These are phyloP conservation scores for Podarcis muralis DNA, from an alignment of 2,113 vertebrate genomes.

Conservation along the genomic window DNA sequence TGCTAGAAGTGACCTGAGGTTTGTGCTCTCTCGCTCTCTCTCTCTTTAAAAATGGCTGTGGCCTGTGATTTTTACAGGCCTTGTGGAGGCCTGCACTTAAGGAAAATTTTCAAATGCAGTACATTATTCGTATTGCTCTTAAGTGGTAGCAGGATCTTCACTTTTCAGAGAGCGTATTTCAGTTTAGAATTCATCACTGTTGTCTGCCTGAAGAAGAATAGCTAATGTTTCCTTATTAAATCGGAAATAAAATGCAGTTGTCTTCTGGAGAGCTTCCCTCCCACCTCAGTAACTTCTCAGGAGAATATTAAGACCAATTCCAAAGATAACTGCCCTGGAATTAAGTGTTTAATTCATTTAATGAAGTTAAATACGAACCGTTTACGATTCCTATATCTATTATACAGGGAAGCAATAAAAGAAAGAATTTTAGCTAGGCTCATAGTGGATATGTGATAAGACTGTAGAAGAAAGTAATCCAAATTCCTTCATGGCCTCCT, in stretches of 20 bases:
- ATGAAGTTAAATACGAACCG: too few species aligned
- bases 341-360: neutral
- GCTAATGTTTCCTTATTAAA: conserved; percentile 46
- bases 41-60: neutral
- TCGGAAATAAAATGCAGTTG: neutral
- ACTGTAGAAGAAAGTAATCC: conserved; percentile 42
- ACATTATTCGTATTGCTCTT: conserved; percentile 30
- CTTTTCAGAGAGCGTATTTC: conserved; percentile 45
- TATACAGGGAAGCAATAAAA: conserved; percentile 55
- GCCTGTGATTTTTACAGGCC: conserved; percentile 59
- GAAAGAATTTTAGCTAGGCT: conserved; percentile 53
- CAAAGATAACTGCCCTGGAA: conserved; percentile 51
- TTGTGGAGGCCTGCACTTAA: conserved; percentile 57
- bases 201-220: conserved; percentile 49
- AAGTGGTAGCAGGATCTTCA: conserved; percentile 14
- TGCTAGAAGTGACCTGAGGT: conserved; percentile 34
- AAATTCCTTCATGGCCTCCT: neutral
- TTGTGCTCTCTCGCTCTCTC: too few species aligned
- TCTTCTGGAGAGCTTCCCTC: conserved; percentile 19
- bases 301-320: conserved; percentile 41
- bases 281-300: neutral
- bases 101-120: conserved; percentile 43
- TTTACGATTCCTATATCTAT: conserved; percentile 41
- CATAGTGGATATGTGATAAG: conserved; percentile 52
- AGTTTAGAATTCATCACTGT: conserved; percentile 54